A percentile compares a stretch with the other conserved stretches of the same genome.
Evolutionary conservation across 2,797 vertebrate species (phyloP).

Genomic region (Xerus rutilus): DNA sequence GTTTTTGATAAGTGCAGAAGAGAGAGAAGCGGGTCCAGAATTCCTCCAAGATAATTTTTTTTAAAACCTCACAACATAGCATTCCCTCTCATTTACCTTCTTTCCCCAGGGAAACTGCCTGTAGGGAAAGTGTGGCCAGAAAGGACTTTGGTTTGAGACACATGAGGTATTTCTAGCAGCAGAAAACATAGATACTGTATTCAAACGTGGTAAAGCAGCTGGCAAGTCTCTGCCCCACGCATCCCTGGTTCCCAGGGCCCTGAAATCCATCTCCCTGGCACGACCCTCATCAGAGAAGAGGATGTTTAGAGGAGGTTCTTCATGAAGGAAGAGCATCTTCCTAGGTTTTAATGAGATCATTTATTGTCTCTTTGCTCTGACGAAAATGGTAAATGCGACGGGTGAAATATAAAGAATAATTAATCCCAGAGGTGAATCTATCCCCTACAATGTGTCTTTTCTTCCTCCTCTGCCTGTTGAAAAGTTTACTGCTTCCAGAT

Average conservation of each 20-base stretch:
- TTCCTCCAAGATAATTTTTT: neutral
- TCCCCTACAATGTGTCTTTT: slow-evolving; percentile 77
- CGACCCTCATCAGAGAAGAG: slow-evolving; percentile 72
- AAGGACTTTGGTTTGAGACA: slow-evolving; percentile 39
- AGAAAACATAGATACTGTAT: slow-evolving; percentile 17
- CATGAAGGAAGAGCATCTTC: slow-evolving; percentile 77
- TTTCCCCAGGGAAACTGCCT: neutral
- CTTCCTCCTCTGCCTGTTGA: slow-evolving; percentile 77
- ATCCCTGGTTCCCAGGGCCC: neutral
- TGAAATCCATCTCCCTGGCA: neutral
- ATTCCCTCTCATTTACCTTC: neutral
- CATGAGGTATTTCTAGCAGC: neutral
- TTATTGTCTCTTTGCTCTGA: slow-evolving; percentile 86
- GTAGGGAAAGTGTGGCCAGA: neutral
- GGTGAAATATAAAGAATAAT: slow-evolving; percentile 85
- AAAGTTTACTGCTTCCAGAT: slow-evolving; percentile 83
- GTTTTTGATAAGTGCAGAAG: slow-evolving; percentile 57
- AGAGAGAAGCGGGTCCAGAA: neutral
- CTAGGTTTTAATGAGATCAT: slow-evolving; percentile 86
- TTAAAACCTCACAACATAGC: neutral
- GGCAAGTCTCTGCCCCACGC: neutral
- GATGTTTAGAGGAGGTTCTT: slow-evolving; percentile 79
- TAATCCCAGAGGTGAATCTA: slow-evolving; percentile 84
- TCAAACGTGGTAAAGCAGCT: slow-evolving; percentile 2
- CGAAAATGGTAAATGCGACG: slow-evolving; percentile 83